Evolutionary conservation across 23 tunicate species (phyloP).

Genomic region (Diplosoma virens): DNA sequence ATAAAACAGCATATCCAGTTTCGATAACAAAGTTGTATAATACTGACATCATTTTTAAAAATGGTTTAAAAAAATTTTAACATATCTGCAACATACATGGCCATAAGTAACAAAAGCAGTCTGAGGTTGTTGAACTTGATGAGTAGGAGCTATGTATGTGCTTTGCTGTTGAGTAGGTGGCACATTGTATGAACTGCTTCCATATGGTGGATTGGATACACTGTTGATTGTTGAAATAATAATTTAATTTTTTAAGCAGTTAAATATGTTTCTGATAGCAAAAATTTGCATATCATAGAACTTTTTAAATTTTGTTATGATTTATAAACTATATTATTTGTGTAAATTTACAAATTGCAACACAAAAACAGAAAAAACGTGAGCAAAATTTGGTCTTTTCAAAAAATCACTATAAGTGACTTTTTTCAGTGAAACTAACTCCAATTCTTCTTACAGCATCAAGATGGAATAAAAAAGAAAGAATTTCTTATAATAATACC

Average conservation of each 20-base stretch:
- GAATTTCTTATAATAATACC: too few relatives aligned
- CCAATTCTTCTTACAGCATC: too few relatives aligned
- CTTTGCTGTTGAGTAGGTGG: conserved; percentile 12
- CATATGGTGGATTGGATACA: conserved; percentile 9
- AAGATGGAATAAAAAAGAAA: too few relatives aligned
- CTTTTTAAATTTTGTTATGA: background rate
- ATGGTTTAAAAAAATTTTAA: background rate
- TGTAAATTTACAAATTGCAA: background rate
- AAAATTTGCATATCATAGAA: background rate
- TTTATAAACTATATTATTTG: too few relatives aligned
- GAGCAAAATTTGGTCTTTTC: background rate
- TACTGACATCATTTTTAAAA: too few relatives aligned
- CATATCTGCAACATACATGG: conserved; percentile 8
- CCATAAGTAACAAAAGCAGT: conserved; percentile 38
- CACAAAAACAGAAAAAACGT: background rate
- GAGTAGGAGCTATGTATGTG: background rate
- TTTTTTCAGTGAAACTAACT: too few relatives aligned
- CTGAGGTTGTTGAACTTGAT: conserved; percentile 26
- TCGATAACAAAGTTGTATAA: too few relatives aligned
- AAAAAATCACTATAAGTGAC: too few relatives aligned
- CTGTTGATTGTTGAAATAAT: too few relatives aligned
- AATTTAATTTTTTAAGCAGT: too few relatives aligned
- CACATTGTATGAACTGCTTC: conserved; percentile 4
- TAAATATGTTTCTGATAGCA: background rate
- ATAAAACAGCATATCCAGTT: too few relatives aligned